Evolutionary conservation across 2,888 invertebrate species (phyloP).

Genomic region (Tholera decimalis): DNA sequence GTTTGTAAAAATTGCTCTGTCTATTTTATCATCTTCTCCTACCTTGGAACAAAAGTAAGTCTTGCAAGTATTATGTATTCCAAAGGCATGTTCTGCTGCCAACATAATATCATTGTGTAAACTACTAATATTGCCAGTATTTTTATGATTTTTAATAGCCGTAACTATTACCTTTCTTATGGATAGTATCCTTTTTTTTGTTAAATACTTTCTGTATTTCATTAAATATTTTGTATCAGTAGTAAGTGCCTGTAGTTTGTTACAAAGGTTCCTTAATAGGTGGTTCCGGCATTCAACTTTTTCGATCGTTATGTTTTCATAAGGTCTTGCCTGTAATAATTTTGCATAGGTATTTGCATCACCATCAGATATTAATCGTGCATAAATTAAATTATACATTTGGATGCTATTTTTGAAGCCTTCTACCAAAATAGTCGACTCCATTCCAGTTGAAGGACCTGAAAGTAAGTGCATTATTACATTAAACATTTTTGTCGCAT

Average conservation of each 20-base stretch:
- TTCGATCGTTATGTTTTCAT: constrained; percentile 11
- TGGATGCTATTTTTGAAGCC: constrained; percentile 15
- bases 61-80: constrained; percentile 3
- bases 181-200: constrained; percentile 1
- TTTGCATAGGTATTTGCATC: constrained; percentile 14
- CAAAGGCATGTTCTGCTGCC: constrained; percentile 10
- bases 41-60: constrained; percentile 14
- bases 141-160: constrained; percentile 8
- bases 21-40: constrained; percentile 1
- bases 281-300: constrained; percentile 12
- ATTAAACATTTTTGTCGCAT: not conserved
- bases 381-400: constrained; percentile 16
- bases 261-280: constrained; percentile 9
- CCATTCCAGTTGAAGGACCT: constrained; percentile 18
- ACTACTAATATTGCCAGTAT: constrained; percentile 1
- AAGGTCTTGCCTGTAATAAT: constrained; percentile 10
- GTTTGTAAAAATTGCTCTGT: constrained; percentile 2
- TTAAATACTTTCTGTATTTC: constrained; percentile 10
- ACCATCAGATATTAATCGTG: constrained; percentile 9
- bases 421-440: constrained; percentile 9
- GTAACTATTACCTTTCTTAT: constrained; percentile 17
- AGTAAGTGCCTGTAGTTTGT: constrained; percentile 10
- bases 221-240: constrained; percentile 12
- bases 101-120: constrained; percentile 11
- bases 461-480: constrained; percentile 2